A percentile compares a stretch with the other conserved stretches of the same genome.
Conservation (phyloP, 35 echinoderm and acorn worm species). For the Heliocidaris tuberculata region DNA sequence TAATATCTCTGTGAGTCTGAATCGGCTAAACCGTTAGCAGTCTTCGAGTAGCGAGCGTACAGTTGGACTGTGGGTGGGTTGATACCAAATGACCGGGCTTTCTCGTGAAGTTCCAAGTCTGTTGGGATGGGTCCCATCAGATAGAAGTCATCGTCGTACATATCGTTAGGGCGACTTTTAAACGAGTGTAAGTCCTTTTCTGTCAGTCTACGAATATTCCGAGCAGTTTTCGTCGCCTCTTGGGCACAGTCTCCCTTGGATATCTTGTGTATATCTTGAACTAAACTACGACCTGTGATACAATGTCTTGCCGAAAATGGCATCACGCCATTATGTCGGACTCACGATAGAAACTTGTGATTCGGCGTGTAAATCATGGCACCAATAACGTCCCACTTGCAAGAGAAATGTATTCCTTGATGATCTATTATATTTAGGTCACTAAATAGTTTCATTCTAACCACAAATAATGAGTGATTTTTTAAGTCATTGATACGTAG, state of each 20-base stretch:
- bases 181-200: neutral
- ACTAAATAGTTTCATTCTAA: neutral
- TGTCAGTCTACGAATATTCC: neutral
- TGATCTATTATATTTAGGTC: neutral
- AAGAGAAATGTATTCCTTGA: neutral
- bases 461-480: too few relatives aligned
- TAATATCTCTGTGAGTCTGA: neutral
- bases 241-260: neutral
- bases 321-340: neutral
- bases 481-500: neutral
- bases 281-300: neutral
- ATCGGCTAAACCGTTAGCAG: neutral
- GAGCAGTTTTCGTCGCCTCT: neutral
- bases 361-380: neutral
- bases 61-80: neutral
- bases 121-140: constrained; percentile 32
- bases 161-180: neutral
- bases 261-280: neutral
- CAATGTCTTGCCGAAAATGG: constrained; percentile 41
- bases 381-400: neutral
- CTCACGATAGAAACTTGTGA: neutral
- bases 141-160: constrained; percentile 8
- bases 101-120: constrained; percentile 10
- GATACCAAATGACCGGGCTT: constrained; percentile 20
- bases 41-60: neutral